Base-by-base conservation (phyloP, 2,888 invertebrate genomes). In the Epiblema foenella region DNA sequence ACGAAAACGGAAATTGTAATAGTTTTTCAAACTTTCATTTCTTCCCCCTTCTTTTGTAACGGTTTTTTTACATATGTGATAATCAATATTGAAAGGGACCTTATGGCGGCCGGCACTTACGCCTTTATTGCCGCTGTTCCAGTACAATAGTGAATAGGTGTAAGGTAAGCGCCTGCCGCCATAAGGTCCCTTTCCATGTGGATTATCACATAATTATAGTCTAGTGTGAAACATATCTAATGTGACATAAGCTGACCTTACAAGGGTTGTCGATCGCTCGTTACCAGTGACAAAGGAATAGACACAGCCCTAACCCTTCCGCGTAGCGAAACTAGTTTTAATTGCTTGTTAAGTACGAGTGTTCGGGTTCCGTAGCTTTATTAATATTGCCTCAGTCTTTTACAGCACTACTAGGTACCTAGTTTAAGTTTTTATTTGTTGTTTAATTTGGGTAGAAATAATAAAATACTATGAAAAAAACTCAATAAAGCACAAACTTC, bases 291-390 rank as follows among this genome's bases (percentile, higher is more conserved):
- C 63, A 81, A 83, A 83, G 85, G 86, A 81, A 82, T 81, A 77
- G 80, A 81, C 79, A 80, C 79, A 81, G 78, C 79, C 85, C 84
- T 84, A 81, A 81, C 85, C 87, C 88, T 88, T 86, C 83, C 78
- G 72, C 79, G 78, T 73, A 84, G 79, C 33, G 37, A 29, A 33
- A 33, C 63, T 10, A n/a, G 18, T n/a, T 24, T 67, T 39, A 58
- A 59, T 57, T 56, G 69, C 60, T 63, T 56, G 56, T n/a, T 17
- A 39, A 56, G 33, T 11, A 42, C 5, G 11, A 24, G 33, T 49
- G 9, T 39, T 8, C 24, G 37, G 69, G 69, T 63, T 63, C 63
- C 20, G 17, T 51, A 18, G 33, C 10, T 24, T 15, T 15, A 5
- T 15, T 54, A 39, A 12, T 39, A 39, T 10, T 33, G 33, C 33